phyloP scores from a whole-genome alignment of 1,140 invertebrate genomes.

The Gonioctena quinquepunctata region DNA sequence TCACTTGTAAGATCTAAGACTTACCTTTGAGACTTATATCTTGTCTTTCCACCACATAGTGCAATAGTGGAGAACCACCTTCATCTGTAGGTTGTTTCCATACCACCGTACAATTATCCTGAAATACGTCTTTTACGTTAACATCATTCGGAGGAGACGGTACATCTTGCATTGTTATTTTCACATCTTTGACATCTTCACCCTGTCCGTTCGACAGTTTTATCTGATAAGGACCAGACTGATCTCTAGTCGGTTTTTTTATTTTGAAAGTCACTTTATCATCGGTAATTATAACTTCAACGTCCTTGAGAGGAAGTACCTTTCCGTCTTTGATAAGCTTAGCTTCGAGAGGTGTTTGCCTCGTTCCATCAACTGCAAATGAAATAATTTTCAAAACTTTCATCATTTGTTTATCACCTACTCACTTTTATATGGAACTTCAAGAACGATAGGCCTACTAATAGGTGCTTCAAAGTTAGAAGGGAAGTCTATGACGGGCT shows the following conservation, averaged over 20 bases:
- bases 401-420: neutral
- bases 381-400: no score
- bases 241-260: conserved; percentile 83
- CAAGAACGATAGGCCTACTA: conserved; percentile 77
- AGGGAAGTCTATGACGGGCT: conserved; percentile 78
- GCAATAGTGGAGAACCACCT: conserved; percentile 86
- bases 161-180: conserved; percentile 87
- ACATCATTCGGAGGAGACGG: conserved; percentile 86
- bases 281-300: conserved; percentile 86
- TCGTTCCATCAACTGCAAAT: conserved; percentile 78
- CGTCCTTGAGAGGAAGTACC: conserved; percentile 80
- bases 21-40: conserved; percentile 83
- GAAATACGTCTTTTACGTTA: conserved; percentile 89
- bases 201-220: conserved; percentile 86
- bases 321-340: conserved; percentile 90
- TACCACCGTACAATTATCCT: conserved; percentile 86
- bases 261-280: conserved; percentile 89
- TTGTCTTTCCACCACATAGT: conserved; percentile 94
- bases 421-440: conserved; percentile 91
- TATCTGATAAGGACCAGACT: conserved; percentile 83
- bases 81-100: conserved; percentile 94
- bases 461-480: conserved; percentile 80
- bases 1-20: no score
- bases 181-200: conserved; percentile 81
- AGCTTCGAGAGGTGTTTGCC: conserved; percentile 82